Evolutionary conservation across 1,140 invertebrate genomes (phyloP).

Genomic region (Magallana angulata): DNA sequence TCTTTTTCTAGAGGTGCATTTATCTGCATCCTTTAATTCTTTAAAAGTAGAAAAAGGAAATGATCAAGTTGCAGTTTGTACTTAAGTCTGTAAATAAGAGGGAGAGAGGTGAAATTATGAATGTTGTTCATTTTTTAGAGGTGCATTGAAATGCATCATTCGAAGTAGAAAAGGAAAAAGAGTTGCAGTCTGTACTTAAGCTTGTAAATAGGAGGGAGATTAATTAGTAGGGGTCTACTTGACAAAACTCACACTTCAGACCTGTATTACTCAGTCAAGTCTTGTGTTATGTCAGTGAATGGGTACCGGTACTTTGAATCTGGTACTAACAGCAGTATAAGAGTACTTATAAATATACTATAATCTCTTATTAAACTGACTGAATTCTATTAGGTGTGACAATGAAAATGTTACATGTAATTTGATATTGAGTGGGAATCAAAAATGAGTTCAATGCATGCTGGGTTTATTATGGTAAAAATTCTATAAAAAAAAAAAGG

Average conservation of each 20-base stretch:
- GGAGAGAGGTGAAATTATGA: not conserved
- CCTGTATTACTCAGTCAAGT: not conserved
- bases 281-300: not conserved
- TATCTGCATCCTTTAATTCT: not conserved
- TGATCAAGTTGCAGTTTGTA: not conserved
- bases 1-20: not conserved
- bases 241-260: slow-evolving; percentile 20
- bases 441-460: not conserved
- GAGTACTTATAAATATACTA: too few relatives aligned
- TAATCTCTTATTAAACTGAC: not conserved
- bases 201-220: not conserved
- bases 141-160: not conserved
- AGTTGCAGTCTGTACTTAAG: not conserved
- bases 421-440: not conserved
- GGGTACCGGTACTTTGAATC: too few relatives aligned
- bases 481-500: not conserved
- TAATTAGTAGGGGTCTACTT: not conserved
- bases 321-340: too few relatives aligned
- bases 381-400: not conserved
- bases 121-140: not conserved
- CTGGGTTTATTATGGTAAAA: not conserved
- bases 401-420: not conserved
- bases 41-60: not conserved
- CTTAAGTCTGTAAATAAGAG: not conserved
- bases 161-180: not conserved